phyloP scores from a whole-genome alignment of 2,113 vertebrate species.

The Thamnophis sirtalis region DNA sequence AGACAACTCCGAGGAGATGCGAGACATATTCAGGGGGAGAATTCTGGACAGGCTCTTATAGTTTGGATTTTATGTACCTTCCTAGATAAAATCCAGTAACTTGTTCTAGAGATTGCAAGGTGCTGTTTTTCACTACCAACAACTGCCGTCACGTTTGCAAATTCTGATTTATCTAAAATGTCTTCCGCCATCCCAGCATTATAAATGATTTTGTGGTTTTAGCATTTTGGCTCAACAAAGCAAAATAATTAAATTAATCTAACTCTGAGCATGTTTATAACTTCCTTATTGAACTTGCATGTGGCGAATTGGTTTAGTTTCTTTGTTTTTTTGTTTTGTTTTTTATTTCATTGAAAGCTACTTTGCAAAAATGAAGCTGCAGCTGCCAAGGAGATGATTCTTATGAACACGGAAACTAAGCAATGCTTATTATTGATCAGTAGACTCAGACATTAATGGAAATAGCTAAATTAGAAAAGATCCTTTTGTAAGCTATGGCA shows the following conservation, averaged over 20 bases:
- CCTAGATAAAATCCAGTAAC: not conserved
- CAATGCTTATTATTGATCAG: slow-evolving; percentile 64
- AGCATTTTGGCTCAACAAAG: not conserved
- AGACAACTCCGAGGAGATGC: not conserved
- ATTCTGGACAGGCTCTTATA: not conserved
- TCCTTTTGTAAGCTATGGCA: slow-evolving; percentile 60
- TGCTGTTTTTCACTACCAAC: not conserved
- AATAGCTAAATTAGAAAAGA: slow-evolving; percentile 69
- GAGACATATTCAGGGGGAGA: not conserved
- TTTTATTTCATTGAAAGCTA: slow-evolving; percentile 28
- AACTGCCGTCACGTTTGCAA: not conserved
- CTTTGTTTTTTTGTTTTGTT: slow-evolving; percentile 22
- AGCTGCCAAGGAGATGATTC: slow-evolving; percentile 46
- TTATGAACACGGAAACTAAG: slow-evolving; percentile 57
- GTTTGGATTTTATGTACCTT: not conserved
- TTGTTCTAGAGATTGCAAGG: not conserved
- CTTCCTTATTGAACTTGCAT: not conserved
- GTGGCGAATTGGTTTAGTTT: slow-evolving; percentile 5
- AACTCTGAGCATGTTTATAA: slow-evolving; percentile 34
- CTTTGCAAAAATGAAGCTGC: slow-evolving; percentile 33
- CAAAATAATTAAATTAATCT: slow-evolving; percentile 37
- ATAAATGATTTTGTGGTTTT: slow-evolving; percentile 5
- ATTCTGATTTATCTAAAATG: not conserved
- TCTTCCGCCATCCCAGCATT: not conserved
- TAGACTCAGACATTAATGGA: slow-evolving; percentile 64